A percentile compares a stretch with the other conserved stretches of the same genome.
Evolutionary conservation across 2,888 invertebrate species (phyloP).

Genomic region (Nomada lathburiana): DNA sequence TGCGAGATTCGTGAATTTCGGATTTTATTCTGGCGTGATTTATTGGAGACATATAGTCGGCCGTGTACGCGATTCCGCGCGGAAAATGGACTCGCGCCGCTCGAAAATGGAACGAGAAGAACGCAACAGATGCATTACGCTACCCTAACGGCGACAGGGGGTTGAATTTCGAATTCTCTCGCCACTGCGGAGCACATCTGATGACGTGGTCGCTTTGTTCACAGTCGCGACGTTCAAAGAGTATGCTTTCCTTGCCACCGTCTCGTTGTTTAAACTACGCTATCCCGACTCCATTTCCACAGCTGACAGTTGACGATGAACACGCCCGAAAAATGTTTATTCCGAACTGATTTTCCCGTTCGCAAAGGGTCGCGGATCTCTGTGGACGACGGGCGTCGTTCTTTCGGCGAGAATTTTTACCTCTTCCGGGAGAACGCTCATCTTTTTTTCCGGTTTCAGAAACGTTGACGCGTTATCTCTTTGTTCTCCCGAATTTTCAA

Average conservation of each 20-base stretch:
- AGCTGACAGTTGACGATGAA: not conserved
- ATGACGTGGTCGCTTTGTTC: constrained; percentile 34
- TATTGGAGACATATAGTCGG: constrained; percentile 53
- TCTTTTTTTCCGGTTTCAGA: no score
- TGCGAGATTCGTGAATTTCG: constrained; percentile 61
- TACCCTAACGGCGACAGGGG: constrained; percentile 8
- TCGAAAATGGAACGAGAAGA: constrained; percentile 56
- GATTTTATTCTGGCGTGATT: constrained; percentile 60
- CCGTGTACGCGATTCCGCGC: constrained; percentile 31
- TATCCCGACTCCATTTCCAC: not conserved
- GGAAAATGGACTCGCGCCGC: constrained; percentile 48
- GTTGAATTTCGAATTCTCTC: constrained; percentile 52
- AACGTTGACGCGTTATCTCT: no score
- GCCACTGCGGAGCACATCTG: not conserved
- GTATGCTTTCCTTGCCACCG: constrained; percentile 3
- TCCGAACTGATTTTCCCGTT: not conserved
- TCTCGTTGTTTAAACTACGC: not conserved
- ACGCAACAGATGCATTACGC: constrained; percentile 56
- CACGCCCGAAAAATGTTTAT: constrained; percentile 9
- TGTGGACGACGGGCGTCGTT: not conserved
- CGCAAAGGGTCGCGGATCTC: not conserved
- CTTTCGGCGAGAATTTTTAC: not conserved
- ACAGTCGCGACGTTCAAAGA: constrained; percentile 8
- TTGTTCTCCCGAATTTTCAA: no score
- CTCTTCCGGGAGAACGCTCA: no score